Percentiles rank a stretch among this genome's conserved stretches.
Conservation (phyloP, 64 coral and sea anemone species). For the Catalaphyllia jardinei region DNA sequence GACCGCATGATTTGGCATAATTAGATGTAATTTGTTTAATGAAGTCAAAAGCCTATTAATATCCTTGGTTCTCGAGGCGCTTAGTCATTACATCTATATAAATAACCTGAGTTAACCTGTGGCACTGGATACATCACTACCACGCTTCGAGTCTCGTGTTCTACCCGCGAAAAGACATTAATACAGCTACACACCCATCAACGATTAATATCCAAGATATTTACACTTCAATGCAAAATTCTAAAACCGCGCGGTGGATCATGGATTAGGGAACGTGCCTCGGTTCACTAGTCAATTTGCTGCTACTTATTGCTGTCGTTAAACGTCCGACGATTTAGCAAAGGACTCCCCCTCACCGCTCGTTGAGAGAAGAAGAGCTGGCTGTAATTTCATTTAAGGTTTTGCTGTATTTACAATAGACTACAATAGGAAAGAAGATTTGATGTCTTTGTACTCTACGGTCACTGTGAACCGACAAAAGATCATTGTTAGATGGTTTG, state of each 20-base stretch:
- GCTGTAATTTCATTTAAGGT: not conserved
- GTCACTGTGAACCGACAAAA: conserved; percentile 11
- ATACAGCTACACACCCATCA: not conserved
- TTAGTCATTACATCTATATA: not conserved
- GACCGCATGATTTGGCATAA: conserved; percentile 27
- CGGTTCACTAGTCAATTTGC: conserved; percentile 10
- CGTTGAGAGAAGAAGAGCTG: not conserved
- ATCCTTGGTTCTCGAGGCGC: not conserved
- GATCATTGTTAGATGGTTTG: not conserved
- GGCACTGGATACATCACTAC: not conserved
- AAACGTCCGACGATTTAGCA: not conserved
- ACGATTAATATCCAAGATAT: conserved; percentile 19
- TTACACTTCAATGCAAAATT: conserved; percentile 19
- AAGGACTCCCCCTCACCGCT: not conserved
- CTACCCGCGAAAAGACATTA: conserved; percentile 11
- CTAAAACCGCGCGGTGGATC: not conserved
- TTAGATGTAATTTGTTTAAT: conserved; percentile 37
- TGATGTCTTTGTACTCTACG: not conserved
- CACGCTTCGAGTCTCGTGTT: not conserved
- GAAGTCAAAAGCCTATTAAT: conserved; percentile 19
- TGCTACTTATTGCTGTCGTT: not conserved
- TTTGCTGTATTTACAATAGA: conserved; percentile 40
- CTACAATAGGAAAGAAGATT: conserved; percentile 1
- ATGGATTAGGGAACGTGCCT: conserved; percentile 6
- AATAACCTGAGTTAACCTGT: not conserved